These are phyloP conservation scores for Apamea sordens DNA, from an alignment of 2,888 invertebrate species.

Conservation along the genomic window DNA sequence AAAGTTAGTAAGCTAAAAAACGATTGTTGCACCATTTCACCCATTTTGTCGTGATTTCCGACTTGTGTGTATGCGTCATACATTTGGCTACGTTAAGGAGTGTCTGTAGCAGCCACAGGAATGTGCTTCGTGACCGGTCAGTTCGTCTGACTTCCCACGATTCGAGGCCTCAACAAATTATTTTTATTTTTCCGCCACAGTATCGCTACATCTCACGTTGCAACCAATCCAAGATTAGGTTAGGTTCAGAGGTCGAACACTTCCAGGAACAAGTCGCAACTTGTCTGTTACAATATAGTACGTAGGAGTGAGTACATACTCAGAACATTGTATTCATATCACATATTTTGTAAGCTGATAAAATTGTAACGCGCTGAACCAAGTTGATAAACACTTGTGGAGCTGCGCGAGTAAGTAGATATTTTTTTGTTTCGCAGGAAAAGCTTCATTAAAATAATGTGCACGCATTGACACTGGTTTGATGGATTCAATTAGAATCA, in stretches of 20 bases:
- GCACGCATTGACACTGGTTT: slow-evolving; percentile 49
- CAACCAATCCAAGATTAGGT: slow-evolving; percentile 58
- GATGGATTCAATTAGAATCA: slow-evolving; percentile 48
- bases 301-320: slow-evolving; percentile 15
- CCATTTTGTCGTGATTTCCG: slow-evolving; percentile 4
- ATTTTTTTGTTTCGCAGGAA: slow-evolving; percentile 34
- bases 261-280: slow-evolving; percentile 67
- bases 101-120: slow-evolving; percentile 61
- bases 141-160: slow-evolving; percentile 62
- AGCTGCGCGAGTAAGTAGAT: not conserved
- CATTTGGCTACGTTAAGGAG: slow-evolving; percentile 24
- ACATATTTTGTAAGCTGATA: slow-evolving; percentile 16
- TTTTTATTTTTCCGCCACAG: slow-evolving; percentile 70
- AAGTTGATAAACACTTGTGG: slow-evolving; percentile 27
- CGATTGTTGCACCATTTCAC: slow-evolving; percentile 4
- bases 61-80: slow-evolving; percentile 38
- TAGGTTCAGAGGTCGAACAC: slow-evolving; percentile 77
- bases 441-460: slow-evolving; percentile 46
- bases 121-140: slow-evolving; percentile 74
- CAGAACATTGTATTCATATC: slow-evolving; percentile 30
- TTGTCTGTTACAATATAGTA: slow-evolving; percentile 42
- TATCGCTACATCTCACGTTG: slow-evolving; percentile 69
- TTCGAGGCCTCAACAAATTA: slow-evolving; percentile 58
- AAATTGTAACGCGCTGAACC: slow-evolving; percentile 19
- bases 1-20: not conserved